These are phyloP conservation scores for Cryptocephalus primarius DNA, from an alignment of 2,888 invertebrate genomes.

Conservation along the genomic window DNA sequence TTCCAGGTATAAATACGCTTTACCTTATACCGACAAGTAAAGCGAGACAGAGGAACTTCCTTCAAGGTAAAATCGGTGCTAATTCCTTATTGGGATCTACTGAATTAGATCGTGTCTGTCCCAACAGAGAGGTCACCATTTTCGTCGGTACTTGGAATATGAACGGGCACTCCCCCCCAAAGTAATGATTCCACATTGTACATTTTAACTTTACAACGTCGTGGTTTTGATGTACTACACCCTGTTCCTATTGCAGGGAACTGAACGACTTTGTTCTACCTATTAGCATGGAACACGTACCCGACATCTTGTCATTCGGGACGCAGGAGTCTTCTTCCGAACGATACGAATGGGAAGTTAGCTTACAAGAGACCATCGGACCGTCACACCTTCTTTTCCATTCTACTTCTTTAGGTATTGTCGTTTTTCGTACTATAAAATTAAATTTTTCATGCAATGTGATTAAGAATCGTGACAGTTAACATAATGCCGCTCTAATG, in stretches of 20 bases:
- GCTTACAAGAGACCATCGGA: slow-evolving; percentile 85
- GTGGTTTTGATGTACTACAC: too few relatives aligned
- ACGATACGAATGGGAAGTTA: slow-evolving; percentile 79
- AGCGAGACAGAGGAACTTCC: slow-evolving; percentile 69
- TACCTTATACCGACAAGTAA: slow-evolving; percentile 74
- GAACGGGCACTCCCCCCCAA: slow-evolving; percentile 80
- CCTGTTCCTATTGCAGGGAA: slow-evolving; percentile 45
- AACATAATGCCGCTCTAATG: too few relatives aligned
- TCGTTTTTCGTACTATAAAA: background rate
- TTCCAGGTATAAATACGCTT: slow-evolving; percentile 15
- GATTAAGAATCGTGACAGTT: too few relatives aligned
- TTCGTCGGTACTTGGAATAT: slow-evolving; percentile 96
- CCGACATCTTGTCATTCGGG: slow-evolving; percentile 85
- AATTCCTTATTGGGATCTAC: slow-evolving; percentile 72
- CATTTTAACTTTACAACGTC: background rate
- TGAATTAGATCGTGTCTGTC: slow-evolving; percentile 79
- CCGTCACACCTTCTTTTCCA: slow-evolving; percentile 86
- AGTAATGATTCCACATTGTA: slow-evolving; percentile 49
- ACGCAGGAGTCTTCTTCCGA: slow-evolving; percentile 90
- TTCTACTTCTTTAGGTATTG: slow-evolving; percentile 64
- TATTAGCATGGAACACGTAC: slow-evolving; percentile 70
- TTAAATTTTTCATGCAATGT: too few relatives aligned
- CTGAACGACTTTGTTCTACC: slow-evolving; percentile 87
- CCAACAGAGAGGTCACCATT: slow-evolving; percentile 72
- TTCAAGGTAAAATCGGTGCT: slow-evolving; percentile 70